Evolutionary conservation across 2,888 invertebrate genomes (phyloP).

Genomic region (Athalia cordata): DNA sequence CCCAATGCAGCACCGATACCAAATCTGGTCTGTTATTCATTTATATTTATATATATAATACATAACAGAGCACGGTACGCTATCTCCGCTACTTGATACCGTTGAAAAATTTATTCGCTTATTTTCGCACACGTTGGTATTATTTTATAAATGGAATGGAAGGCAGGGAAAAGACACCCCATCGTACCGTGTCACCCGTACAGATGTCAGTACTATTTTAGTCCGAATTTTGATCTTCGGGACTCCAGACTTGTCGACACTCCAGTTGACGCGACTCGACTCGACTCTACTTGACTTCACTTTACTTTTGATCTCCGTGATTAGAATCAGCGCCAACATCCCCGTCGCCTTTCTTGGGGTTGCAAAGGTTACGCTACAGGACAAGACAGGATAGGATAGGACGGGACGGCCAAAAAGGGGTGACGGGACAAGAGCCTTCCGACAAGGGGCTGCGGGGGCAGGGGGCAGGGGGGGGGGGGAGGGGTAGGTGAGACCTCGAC

Average conservation of each 20-base stretch:
- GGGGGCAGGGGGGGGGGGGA: neutral
- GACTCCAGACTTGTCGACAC: slow-evolving; percentile 18
- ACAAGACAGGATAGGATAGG: neutral
- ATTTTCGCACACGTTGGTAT: too few species aligned
- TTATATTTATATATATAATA: too few species aligned
- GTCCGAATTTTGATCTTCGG: too few species aligned
- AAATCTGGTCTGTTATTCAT: slow-evolving; percentile 39
- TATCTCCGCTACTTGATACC: too few species aligned
- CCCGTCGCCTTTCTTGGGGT: slow-evolving; percentile 30
- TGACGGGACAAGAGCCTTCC: slow-evolving; percentile 13
- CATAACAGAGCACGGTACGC: too few species aligned
- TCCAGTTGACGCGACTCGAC: slow-evolving; percentile 50
- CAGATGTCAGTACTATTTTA: too few species aligned
- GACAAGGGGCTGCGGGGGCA: too few species aligned
- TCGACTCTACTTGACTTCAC: slow-evolving; percentile 19
- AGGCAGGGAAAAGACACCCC: too few species aligned
- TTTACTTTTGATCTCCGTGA: slow-evolving; percentile 35
- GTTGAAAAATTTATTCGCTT: too few species aligned
- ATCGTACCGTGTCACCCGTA: too few species aligned
- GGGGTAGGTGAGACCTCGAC: slow-evolving; percentile 13
- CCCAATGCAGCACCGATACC: neutral
- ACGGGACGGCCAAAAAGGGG: slow-evolving; percentile 12
- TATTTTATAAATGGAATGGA: too few species aligned
- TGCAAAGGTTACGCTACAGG: neutral
- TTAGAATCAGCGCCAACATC: slow-evolving; percentile 40